Conservation (phyloP, 2,797 vertebrate species). For the Melanotaenia boesemani region DNA sequence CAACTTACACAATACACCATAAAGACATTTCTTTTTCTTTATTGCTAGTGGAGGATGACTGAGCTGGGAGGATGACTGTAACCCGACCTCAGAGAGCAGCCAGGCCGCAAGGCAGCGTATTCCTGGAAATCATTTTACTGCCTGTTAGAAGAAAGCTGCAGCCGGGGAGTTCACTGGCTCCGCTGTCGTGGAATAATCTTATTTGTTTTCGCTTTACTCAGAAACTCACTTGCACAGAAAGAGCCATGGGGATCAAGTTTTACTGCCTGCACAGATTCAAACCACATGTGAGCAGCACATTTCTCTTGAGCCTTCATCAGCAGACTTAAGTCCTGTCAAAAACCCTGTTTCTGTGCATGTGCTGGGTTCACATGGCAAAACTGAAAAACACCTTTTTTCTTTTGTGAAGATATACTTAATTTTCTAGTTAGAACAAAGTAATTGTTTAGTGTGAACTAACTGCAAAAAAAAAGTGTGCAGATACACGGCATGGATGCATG, state of each 20-base stretch:
- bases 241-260: slow-evolving; percentile 9
- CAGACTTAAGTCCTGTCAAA: not conserved
- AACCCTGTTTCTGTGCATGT: not conserved
- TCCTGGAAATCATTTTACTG: slow-evolving; percentile 67
- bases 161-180: slow-evolving; percentile 24
- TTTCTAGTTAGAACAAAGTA: slow-evolving; percentile 5
- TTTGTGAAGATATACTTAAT: not conserved
- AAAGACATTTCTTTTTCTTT: not conserved
- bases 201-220: slow-evolving; percentile 42
- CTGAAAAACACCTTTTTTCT: not conserved
- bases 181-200: slow-evolving; percentile 34
- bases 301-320: not conserved
- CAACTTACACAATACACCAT: not conserved
- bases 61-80: slow-evolving; percentile 32
- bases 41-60: not conserved
- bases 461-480: not conserved
- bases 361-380: not conserved
- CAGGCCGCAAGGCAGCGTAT: slow-evolving; percentile 39
- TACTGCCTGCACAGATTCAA: slow-evolving; percentile 16
- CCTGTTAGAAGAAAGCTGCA: slow-evolving; percentile 38
- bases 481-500: not conserved
- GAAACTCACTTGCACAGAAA: slow-evolving; percentile 22
- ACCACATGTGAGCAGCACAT: slow-evolving; percentile 14
- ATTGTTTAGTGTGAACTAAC: not conserved
- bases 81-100: slow-evolving; percentile 41